Base-by-base conservation (phyloP, 2,113 vertebrate species). In the Rhombomys opimus region DNA sequence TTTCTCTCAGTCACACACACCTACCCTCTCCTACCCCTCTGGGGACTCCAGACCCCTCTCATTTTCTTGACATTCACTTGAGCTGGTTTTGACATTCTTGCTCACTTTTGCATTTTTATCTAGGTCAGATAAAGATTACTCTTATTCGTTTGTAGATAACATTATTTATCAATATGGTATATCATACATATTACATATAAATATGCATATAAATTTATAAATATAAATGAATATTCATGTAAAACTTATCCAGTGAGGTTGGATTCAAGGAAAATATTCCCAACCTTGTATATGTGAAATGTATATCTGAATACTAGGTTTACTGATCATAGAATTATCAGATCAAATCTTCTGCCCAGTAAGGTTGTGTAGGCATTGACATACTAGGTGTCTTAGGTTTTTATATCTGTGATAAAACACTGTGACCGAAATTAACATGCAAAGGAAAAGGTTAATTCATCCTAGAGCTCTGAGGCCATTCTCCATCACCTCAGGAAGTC, bases 41-140 rank as follows among this genome's bases (percentile, higher is more conserved):
- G 20, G 50, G 32, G 13, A 10, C 8, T 12, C 32, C 20, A 27
- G 12, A 6, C 1, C 27, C 2, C 22, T 7, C 2, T 15, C 25
- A 46, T 18, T 12, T 65, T 32, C 50, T 2, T 32, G 5, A 5
- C 30, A 32, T 22, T 23, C 32, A 7, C 50, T 25, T 22, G 17
- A 70, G 27, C 27, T 35, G 20, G 38, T n/a, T 41, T 22, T 25
- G 73, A 23, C 12, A n/a, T 50, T 32, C 41, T 75, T n/a, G 20
- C 32, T 52, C 20, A 63, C 4, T 13, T 84, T 67, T 75, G 22
- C 3, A 9, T 18, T 77, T 77, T 32, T 41, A 9, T 72, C 67
- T 46, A 25, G 30, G 14, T 23, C 23, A 23, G 32, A 2, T 50
- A 32, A 82, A 20, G n/a, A 41, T 41, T 61, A 38, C 57, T 23